These are phyloP conservation scores for Heliconius erato DNA, from an alignment of 2,888 invertebrate genomes.

Conservation along the genomic window DNA sequence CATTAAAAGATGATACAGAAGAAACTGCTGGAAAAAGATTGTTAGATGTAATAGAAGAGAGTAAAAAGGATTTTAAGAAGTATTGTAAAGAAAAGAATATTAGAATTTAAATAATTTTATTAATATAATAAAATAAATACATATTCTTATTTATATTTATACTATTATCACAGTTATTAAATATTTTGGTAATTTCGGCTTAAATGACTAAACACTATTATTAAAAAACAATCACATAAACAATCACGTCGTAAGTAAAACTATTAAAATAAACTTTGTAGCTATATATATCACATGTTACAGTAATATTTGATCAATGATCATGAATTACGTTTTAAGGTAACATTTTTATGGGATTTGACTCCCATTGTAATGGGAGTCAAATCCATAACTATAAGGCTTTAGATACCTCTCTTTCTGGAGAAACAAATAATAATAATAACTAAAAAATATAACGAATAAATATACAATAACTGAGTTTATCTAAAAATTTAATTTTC, in stretches of 20 bases:
- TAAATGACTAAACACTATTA: constrained; percentile 17
- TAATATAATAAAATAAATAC: constrained; percentile 30
- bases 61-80: constrained; percentile 61
- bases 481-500: too few species aligned
- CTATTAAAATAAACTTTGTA: background rate
- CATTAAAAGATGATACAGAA: constrained; percentile 82
- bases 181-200: constrained; percentile 37
- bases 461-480: too few species aligned
- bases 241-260: background rate
- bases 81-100: constrained; percentile 47
- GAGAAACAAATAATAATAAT: too few species aligned
- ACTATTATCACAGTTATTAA: constrained; percentile 60
- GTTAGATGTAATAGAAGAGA: constrained; percentile 76
- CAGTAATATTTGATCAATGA: background rate
- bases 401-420: too few species aligned
- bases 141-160: background rate
- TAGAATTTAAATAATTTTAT: constrained; percentile 51
- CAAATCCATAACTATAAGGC: too few species aligned
- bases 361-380: too few species aligned
- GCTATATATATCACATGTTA: background rate
- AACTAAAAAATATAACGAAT: too few species aligned
- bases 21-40: constrained; percentile 85
- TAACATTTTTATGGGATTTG: too few species aligned
- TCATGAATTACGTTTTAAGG: too few species aligned
- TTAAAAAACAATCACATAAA: background rate